These are phyloP conservation scores for Lycocerus yunnanus DNA, from an alignment of 2,888 invertebrate genomes.

Conservation along the genomic window DNA sequence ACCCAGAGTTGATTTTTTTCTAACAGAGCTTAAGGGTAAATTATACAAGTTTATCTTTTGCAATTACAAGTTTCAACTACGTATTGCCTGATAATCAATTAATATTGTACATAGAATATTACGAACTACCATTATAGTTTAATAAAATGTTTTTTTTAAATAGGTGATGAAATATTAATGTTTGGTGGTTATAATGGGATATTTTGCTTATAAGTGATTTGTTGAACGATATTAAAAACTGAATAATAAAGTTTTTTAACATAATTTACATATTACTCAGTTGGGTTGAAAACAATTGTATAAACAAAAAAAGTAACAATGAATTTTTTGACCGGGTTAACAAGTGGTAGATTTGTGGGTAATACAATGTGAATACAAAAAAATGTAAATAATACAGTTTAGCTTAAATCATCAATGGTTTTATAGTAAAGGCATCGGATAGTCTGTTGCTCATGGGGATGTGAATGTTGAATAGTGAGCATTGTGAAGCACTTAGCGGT, in stretches of 20 bases:
- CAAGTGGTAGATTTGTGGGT: background rate
- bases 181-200: too few relatives aligned
- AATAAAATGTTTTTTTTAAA: too few relatives aligned
- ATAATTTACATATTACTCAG: background rate
- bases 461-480: conserved; percentile 37
- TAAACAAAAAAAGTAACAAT: background rate
- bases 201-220: background rate
- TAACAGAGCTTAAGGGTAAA: too few relatives aligned
- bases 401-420: background rate
- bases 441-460: conserved; percentile 21
- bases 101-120: too few relatives aligned
- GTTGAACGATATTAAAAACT: background rate
- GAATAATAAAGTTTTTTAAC: background rate
- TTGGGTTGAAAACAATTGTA: background rate
- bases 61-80: too few relatives aligned
- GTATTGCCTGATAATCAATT: too few relatives aligned
- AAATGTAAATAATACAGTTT: background rate
- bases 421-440: background rate
- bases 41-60: too few relatives aligned
- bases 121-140: too few relatives aligned
- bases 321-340: background rate
- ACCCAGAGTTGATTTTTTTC: too few relatives aligned
- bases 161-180: too few relatives aligned
- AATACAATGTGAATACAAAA: background rate
- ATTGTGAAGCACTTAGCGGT: conserved; percentile 48